Evolutionary conservation across 2,113 vertebrate species (phyloP).

Genomic region (human): DNA sequence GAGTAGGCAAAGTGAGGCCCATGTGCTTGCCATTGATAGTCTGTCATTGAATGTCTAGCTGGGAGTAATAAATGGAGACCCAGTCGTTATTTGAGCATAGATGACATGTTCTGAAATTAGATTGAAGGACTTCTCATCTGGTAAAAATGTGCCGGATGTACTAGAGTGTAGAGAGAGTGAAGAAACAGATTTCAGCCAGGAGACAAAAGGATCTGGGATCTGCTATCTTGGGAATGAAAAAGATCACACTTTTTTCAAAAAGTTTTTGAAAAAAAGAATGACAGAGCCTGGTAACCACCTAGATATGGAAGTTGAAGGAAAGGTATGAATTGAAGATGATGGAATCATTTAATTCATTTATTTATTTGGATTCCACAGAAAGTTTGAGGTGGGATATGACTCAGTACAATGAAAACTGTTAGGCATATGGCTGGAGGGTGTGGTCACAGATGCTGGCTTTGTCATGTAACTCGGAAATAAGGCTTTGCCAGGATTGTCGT

Average conservation of each 20-base stretch:
- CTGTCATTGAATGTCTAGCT: no score
- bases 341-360: not conserved
- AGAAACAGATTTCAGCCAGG: not conserved
- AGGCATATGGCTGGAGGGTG: not conserved
- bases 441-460: not conserved
- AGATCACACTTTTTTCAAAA: not conserved
- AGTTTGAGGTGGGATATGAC: not conserved
- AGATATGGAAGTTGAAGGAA: not conserved
- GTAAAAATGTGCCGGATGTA: not conserved
- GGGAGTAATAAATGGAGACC: not conserved
- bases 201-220: not conserved
- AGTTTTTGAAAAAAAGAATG: not conserved
- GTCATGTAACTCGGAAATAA: not conserved
- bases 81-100: not conserved
- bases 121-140: not conserved
- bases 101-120: not conserved
- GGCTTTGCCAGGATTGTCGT: not conserved
- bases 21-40: fast-evolving
- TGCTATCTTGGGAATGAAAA: not conserved
- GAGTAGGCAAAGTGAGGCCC: not conserved
- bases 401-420: not conserved
- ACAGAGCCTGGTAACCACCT: not conserved
- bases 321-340: not conserved
- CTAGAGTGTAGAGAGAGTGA: not conserved
- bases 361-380: not conserved